Evolutionary conservation across 2,113 vertebrate species (phyloP).

Genomic region (Cynopterus brachyotis): DNA sequence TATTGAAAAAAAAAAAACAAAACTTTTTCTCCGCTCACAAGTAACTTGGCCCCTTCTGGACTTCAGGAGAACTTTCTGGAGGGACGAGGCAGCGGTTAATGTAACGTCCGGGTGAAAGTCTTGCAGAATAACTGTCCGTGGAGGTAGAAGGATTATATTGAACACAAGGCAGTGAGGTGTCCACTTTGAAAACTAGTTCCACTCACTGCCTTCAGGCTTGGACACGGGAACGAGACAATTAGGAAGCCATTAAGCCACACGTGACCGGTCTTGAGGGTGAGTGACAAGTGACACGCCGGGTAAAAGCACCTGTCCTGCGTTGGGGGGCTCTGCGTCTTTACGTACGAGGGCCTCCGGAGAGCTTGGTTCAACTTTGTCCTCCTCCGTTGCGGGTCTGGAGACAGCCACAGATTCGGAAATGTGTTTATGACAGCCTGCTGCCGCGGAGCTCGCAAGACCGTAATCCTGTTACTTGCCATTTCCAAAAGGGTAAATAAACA

Average conservation of each 20-base stretch:
- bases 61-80: neutral
- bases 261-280: conserved; percentile 18
- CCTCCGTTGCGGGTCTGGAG: conserved; percentile 52
- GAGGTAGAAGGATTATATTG: neutral
- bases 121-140: neutral
- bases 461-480: conserved; percentile 69
- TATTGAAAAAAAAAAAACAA: too few relatives aligned
- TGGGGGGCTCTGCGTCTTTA: conserved; percentile 52
- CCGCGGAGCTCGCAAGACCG: conserved; percentile 59
- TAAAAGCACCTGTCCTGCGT: conserved; percentile 44
- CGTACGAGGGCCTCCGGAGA: conserved; percentile 39
- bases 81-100: neutral
- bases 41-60: neutral
- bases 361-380: conserved; percentile 61
- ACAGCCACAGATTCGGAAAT: conserved; percentile 65
- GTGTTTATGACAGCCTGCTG: conserved; percentile 66
- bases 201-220: neutral
- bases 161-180: neutral
- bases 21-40: neutral
- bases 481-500: conserved; percentile 76
- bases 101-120: neutral
- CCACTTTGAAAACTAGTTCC: neutral
- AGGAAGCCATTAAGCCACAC: neutral
- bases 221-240: neutral
- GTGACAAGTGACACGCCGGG: conserved; percentile 42